A percentile compares a stretch with the other conserved stretches of the same genome.
Evolutionary conservation across 2,797 vertebrate genomes (phyloP).

Genomic region (Chelon labrosus): DNA sequence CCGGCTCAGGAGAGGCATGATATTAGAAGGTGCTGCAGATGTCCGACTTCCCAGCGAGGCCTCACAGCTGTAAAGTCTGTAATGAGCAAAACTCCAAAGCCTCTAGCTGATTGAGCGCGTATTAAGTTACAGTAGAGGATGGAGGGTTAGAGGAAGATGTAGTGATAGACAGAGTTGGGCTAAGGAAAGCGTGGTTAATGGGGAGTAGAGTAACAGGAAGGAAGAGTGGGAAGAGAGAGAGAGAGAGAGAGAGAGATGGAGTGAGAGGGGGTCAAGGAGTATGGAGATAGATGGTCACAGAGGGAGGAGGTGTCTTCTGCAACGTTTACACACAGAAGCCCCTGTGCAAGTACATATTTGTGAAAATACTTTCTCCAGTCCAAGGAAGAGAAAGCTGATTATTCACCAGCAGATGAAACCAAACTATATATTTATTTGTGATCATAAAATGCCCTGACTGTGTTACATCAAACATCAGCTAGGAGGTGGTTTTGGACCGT

Average conservation of each 20-base stretch:
- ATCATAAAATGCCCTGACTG: too few species aligned
- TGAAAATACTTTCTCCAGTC: constrained; percentile 34
- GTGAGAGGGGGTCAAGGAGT: constrained; percentile 12
- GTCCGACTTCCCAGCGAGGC: constrained; percentile 63
- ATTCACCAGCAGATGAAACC: constrained; percentile 6
- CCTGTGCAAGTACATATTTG: constrained; percentile 38
- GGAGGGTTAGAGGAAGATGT: constrained; percentile 30
- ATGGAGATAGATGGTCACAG: constrained; percentile 32
- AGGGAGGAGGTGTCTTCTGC: constrained; percentile 39
- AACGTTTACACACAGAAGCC: constrained; percentile 32
- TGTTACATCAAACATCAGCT: neutral
- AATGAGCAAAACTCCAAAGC: constrained; percentile 64
- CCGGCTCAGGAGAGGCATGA: constrained; percentile 50
- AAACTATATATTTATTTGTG: neutral
- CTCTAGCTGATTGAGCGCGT: constrained; percentile 68
- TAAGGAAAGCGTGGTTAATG: constrained; percentile 33
- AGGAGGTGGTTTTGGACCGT: neutral
- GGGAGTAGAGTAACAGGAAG: constrained; percentile 48
- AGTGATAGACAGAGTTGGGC: constrained; percentile 43
- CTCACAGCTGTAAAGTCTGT: constrained; percentile 78
- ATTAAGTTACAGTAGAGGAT: constrained; percentile 67
- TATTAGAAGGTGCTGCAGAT: constrained; percentile 79
- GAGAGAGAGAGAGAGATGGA: constrained; percentile 3
- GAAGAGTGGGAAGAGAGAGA: constrained; percentile 35
- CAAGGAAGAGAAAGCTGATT: constrained; percentile 20